These are phyloP conservation scores for Entomobrya multifasciata DNA, from an alignment of 2,888 invertebrate species.

Conservation along the genomic window DNA sequence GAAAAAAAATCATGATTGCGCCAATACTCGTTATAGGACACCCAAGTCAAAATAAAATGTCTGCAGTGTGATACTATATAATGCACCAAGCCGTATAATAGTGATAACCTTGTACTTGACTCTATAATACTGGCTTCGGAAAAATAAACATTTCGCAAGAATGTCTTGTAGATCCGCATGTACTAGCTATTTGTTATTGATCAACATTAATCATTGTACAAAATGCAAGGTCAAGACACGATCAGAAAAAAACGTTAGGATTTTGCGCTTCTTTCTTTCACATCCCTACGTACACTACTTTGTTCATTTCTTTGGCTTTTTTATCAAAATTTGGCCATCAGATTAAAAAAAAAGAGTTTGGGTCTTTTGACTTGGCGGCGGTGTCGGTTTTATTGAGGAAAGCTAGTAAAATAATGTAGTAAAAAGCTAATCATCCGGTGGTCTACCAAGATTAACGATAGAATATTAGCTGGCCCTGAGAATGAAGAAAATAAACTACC, in stretches of 20 bases:
- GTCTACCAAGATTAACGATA: background rate
- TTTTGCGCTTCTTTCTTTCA: background rate
- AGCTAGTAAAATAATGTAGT: background rate
- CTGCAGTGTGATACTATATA: constrained; percentile 17
- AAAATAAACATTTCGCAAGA: constrained; percentile 27
- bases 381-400: too few species aligned
- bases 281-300: too few species aligned
- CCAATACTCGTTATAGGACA: too few species aligned
- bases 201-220: constrained; percentile 46
- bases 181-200: constrained; percentile 42
- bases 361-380: background rate
- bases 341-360: background rate
- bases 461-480: too few species aligned
- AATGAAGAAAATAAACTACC: background rate
- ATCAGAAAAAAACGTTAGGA: background rate
- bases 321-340: background rate
- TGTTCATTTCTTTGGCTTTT: background rate
- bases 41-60: too few species aligned
- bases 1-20: too few species aligned
- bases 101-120: constrained; percentile 36
- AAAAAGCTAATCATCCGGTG: background rate
- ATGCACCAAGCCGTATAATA: background rate
- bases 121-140: background rate
- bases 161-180: constrained; percentile 31
- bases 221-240: constrained; percentile 45